Base-by-base conservation (phyloP, 2,888 invertebrate genomes). In the Uropetala carovei region DNA sequence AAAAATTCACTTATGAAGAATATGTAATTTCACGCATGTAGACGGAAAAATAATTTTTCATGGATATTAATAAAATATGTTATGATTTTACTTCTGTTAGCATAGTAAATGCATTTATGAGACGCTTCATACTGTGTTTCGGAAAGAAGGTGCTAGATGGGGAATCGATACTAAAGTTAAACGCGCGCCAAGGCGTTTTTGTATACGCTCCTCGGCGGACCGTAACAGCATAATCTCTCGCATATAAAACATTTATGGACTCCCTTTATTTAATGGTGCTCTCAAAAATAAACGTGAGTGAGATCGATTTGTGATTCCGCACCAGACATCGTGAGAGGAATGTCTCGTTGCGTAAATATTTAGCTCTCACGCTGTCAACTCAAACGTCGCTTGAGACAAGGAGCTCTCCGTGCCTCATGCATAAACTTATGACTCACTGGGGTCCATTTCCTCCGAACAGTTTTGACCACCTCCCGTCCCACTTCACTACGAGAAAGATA, bases 331-430 rank as follows among this genome's bases (percentile, higher is more conserved):
- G 75, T 75, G 75, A 75, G 75, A 75, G 75, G 75, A 75, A 75
- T 75, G 75, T 75, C 75, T 75, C 75, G 75, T 75, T 27, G 75
- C 13, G 27, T 75, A 75, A 75, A 75, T 75, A 75, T 75, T 75
- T 27, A 75, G 75, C 16, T 13, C 18, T 43, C 68, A 11, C 10
- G 18, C 64, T 64, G 68, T 89, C 43, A 43, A 64, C 43, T 22
- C 75, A 75, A 75, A n/a, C 64, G 89, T 64, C 68, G 68, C 89
- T 43, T 68, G 64, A 18, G n/a, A 59, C n/a, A 43, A 5, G 9
- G 68, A 84, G 84, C 86, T 60, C 86, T 64, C 86, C 16, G 18
- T 64, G 16, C 18, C 89, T 89, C 89, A 89, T 89, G 89, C 89
- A 89, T 89, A 86, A 86, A 89, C 30, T 64, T 89, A 89, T 43